Evolutionary conservation across 2,797 vertebrate genomes (phyloP).

Genomic region (Oreochromis grahami): DNA sequence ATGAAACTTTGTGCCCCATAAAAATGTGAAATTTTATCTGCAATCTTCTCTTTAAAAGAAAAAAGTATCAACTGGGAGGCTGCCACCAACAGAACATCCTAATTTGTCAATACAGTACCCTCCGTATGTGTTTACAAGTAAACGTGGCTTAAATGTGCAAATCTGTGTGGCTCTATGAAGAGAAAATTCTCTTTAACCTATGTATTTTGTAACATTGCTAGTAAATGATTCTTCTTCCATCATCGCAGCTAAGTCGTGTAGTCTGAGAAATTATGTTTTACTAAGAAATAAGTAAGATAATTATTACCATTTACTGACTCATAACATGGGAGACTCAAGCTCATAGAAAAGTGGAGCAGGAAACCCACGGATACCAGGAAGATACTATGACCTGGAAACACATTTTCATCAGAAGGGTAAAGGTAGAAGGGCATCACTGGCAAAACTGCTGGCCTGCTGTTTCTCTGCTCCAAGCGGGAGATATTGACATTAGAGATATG

Average conservation of each 20-base stretch:
- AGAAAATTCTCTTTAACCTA: background rate
- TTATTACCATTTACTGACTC: background rate
- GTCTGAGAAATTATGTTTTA: background rate
- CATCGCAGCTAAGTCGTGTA: background rate
- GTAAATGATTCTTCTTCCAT: background rate
- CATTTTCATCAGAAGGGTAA: accelerated
- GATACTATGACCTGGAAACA: background rate
- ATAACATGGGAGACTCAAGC: background rate
- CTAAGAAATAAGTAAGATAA: background rate
- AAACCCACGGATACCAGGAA: background rate
- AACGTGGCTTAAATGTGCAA: background rate
- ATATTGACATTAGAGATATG: background rate
- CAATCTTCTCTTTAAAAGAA: background rate
- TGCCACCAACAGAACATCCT: background rate
- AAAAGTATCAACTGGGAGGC: background rate
- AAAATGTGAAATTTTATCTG: accelerated
- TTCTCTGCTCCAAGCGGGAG: background rate
- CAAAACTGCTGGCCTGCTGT: background rate
- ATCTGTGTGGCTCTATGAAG: background rate
- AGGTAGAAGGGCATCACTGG: background rate
- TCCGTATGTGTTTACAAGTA: background rate
- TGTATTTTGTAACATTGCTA: background rate
- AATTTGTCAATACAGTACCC: background rate
- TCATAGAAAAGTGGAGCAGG: background rate
- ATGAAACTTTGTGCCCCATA: accelerated